phyloP scores from a whole-genome alignment of 2,888 invertebrate genomes.

The Lapara coniferarum region DNA sequence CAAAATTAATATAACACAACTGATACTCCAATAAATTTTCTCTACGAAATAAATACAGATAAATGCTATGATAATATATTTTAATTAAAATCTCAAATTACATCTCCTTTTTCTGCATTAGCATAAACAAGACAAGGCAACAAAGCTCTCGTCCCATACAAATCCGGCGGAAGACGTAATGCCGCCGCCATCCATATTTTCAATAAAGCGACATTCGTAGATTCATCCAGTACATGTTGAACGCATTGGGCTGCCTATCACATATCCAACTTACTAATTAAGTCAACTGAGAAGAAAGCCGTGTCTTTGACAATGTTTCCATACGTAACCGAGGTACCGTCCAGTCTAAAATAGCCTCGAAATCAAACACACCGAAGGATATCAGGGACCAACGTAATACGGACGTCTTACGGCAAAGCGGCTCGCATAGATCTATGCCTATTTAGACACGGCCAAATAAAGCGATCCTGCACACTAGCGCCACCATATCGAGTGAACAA shows the following conservation, averaged over 20 bases:
- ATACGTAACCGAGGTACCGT: slow-evolving; percentile 70
- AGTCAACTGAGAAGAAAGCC: slow-evolving; percentile 81
- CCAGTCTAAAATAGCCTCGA: slow-evolving; percentile 52
- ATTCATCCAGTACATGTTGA: slow-evolving; percentile 66
- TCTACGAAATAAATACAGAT: neutral
- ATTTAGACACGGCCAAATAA: slow-evolving; percentile 79
- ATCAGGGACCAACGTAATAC: slow-evolving; percentile 46
- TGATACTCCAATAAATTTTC: neutral
- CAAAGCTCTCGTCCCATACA: slow-evolving; percentile 51
- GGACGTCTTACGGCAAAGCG: slow-evolving; percentile 66
- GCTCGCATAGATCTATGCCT: slow-evolving; percentile 79
- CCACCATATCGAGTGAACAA: slow-evolving; percentile 81
- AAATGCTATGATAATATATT: slow-evolving; percentile 14
- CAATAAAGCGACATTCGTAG: slow-evolving; percentile 78
- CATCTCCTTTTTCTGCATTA: slow-evolving; percentile 21
- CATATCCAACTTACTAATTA: slow-evolving; percentile 83
- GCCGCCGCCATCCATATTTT: slow-evolving; percentile 73
- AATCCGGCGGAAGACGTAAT: slow-evolving; percentile 50
- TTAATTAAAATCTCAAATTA: slow-evolving; percentile 18
- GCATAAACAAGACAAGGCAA: slow-evolving; percentile 28
- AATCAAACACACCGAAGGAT: slow-evolving; percentile 32
- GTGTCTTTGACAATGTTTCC: slow-evolving; percentile 82
- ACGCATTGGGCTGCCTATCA: slow-evolving; percentile 82
- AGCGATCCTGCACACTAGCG: slow-evolving; percentile 67
- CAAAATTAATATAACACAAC: too few relatives aligned